Evolutionary conservation across 2,888 invertebrate genomes (phyloP).

Genomic region (Acleris emargana): DNA sequence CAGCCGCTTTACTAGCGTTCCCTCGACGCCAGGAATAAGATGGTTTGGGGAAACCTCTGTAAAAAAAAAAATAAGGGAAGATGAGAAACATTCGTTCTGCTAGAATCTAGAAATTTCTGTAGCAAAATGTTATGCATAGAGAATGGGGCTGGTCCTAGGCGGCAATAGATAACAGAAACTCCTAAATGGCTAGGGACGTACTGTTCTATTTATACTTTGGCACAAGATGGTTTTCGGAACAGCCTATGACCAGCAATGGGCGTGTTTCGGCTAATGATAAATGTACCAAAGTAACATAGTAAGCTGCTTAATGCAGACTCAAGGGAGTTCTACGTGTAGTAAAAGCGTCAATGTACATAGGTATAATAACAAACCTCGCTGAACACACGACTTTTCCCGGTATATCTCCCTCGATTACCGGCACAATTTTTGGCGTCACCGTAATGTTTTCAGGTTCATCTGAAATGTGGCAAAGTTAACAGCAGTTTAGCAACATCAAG

Average conservation of each 20-base stretch:
- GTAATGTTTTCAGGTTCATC: conserved; percentile 91
- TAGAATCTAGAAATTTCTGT: too few relatives aligned
- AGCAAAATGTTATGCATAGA: too few relatives aligned
- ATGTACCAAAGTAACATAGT: too few relatives aligned
- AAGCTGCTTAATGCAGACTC: not conserved
- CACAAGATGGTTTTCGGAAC: too few relatives aligned
- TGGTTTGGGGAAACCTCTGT: conserved; percentile 87
- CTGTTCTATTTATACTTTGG: too few relatives aligned
- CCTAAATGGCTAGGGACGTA: too few relatives aligned
- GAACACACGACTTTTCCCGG: conserved; percentile 74
- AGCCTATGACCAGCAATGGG: too few relatives aligned
- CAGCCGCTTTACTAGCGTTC: conserved; percentile 58
- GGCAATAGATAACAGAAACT: too few relatives aligned
- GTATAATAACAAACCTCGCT: conserved; percentile 61
- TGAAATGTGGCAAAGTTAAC: conserved; percentile 47
- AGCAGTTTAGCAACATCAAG: too few relatives aligned
- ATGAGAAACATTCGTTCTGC: not conserved
- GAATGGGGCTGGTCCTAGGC: too few relatives aligned
- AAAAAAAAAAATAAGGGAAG: not conserved
- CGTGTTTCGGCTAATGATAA: too few relatives aligned
- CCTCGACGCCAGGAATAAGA: conserved; percentile 89
- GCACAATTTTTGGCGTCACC: conserved; percentile 82
- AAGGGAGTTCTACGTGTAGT: not conserved
- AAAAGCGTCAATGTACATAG: not conserved
- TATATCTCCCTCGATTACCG: conserved; percentile 74